Conservation (phyloP, 2,113 vertebrate species). For the Toxotes chatareus region DNA sequence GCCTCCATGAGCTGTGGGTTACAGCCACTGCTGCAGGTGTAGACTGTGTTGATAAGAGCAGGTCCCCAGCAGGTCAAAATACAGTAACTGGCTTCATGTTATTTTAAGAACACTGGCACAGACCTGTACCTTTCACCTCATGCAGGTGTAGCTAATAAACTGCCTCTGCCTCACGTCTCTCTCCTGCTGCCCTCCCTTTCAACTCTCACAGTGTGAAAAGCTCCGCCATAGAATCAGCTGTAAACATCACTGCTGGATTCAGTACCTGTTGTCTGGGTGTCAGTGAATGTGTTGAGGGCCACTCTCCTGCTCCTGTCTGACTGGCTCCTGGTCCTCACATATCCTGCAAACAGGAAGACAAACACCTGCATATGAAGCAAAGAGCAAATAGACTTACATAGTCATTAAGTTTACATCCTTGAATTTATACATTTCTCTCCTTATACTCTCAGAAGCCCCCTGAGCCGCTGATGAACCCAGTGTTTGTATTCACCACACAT, state of each 20-base stretch:
- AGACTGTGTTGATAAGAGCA: too few species aligned
- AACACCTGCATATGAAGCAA: not conserved
- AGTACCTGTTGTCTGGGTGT: slow-evolving; percentile 77
- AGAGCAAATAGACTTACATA: too few species aligned
- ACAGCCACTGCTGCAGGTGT: not conserved
- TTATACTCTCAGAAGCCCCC: not conserved
- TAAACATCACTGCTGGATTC: not conserved
- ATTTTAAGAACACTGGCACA: not conserved
- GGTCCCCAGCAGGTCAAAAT: not conserved
- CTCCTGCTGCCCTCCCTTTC: not conserved
- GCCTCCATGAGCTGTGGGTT: not conserved
- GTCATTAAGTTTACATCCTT: not conserved
- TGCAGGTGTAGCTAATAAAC: not conserved
- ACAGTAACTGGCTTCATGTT: not conserved
- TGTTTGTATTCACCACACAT: not conserved
- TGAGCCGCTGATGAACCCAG: not conserved
- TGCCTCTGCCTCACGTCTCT: not conserved
- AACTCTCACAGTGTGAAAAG: not conserved
- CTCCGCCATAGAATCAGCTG: not conserved
- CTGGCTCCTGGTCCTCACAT: slow-evolving; percentile 65
- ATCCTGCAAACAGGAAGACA: slow-evolving; percentile 66
- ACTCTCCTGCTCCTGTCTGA: slow-evolving; percentile 71
- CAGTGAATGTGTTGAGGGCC: slow-evolving; percentile 70
- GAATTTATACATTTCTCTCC: not conserved
- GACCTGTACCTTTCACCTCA: not conserved